phyloP scores from a whole-genome alignment of 2,888 invertebrate species.

The Portevinia maculata region DNA sequence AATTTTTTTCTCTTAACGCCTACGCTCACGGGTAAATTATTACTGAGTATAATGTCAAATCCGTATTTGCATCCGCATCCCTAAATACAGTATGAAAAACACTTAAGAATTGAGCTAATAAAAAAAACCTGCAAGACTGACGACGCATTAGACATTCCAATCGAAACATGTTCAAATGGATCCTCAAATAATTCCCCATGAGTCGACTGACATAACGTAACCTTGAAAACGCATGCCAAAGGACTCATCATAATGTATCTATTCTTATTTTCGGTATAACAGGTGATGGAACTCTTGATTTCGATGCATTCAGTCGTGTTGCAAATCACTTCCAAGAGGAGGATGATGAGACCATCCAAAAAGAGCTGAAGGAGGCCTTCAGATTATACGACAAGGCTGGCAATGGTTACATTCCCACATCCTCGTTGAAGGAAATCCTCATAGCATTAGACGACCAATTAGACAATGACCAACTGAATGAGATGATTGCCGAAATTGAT shows the following conservation, averaged over 20 bases:
- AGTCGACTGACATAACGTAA: background rate
- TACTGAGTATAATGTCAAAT: conserved; percentile 36
- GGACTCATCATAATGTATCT: background rate
- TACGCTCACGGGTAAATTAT: conserved; percentile 45
- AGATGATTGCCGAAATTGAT: conserved; percentile 99
- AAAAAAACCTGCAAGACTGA: background rate
- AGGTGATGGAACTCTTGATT: conserved; percentile 73
- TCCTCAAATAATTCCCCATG: background rate
- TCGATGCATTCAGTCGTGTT: conserved; percentile 68
- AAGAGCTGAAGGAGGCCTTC: conserved; percentile 99
- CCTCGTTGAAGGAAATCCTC: conserved; percentile 96
- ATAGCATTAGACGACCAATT: conserved; percentile 97
- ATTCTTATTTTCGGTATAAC: conserved; percentile 9
- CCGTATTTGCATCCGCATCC: background rate
- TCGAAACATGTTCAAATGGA: conserved; percentile 60
- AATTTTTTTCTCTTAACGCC: conserved; percentile 8
- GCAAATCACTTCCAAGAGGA: conserved; percentile 86
- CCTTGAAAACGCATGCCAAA: conserved; percentile 34
- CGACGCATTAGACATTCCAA: conserved; percentile 30
- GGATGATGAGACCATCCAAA: conserved; percentile 98
- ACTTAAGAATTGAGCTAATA: conserved; percentile 7
- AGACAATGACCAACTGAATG: conserved; percentile 96
- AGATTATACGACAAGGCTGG: conserved; percentile 99
- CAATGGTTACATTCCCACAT: conserved; percentile 96
- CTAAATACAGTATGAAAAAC: background rate